Base-by-base conservation (phyloP, 1,140 invertebrate species). In the Notospermus geniculatus region DNA sequence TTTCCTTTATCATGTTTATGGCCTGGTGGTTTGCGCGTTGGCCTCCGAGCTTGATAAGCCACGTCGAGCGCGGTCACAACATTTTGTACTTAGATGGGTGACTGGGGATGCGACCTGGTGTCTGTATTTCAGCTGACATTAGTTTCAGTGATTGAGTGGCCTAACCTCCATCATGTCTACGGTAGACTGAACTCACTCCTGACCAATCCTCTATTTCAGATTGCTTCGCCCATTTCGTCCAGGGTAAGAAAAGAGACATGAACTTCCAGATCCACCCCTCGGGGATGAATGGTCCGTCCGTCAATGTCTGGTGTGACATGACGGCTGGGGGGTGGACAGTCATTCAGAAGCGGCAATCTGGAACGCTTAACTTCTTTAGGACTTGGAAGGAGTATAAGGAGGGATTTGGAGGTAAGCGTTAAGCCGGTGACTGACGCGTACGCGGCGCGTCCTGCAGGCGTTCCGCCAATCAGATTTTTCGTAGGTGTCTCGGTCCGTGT, bases 381-480 rank as follows among this genome's bases (percentile, higher is more conserved):
- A 90, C 93, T 73, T 97, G 93, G 93, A 86, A 88, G 19, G 91
- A 95, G 69, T 97, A 97, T 77, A 94, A 95, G 78, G 91, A 93
- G 70, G 95, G 95, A 13, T 97, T 97, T 77, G 94, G 94, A 22
- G 91, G 95, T 82, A 90, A 54, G 69, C 65, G 25, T 58, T 39
- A 19, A 27, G 9, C 25, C 46, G n/a, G n/a, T n/a, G n/a, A n/a
- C n/a, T n/a, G n/a, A n/a, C n/a, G n/a, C n/a, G n/a, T n/a, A n/a
- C n/a, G n/a, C n/a, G n/a, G n/a, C n/a, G n/a, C n/a, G n/a, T n/a
- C n/a, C n/a, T n/a, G n/a, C n/a, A n/a, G n/a, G n/a, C n/a, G n/a
- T n/a, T n/a, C n/a, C n/a, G n/a, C n/a, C n/a, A n/a, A n/a, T n/a
- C n/a, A n/a, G n/a, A n/a, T n/a, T n/a, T n/a, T n/a, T n/a, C n/a